Percentiles rank a stretch among this genome's conserved stretches.
phyloP scores from a whole-genome alignment of 2,888 invertebrate genomes.

The Chirona hameri region DNA sequence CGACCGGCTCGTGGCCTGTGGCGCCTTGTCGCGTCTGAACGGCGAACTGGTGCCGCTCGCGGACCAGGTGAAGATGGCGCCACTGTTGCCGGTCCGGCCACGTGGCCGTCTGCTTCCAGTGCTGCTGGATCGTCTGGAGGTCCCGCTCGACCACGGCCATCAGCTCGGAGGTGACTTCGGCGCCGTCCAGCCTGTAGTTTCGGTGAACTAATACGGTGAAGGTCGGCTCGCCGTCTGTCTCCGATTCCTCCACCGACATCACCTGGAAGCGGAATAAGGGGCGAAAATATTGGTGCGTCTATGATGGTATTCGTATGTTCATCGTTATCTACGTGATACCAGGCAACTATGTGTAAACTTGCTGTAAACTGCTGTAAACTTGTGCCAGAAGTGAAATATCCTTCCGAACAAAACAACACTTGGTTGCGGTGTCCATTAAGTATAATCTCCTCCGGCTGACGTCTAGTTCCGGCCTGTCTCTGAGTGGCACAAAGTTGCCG shows the following conservation, averaged over 20 bases:
- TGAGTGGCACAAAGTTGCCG: no score
- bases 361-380: no score
- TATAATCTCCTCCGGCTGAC: no score
- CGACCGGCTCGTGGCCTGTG: background rate
- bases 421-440: no score
- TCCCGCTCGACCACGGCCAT: background rate
- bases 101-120: background rate
- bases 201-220: background rate
- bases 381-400: no score
- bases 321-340: no score
- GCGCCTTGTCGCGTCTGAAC: background rate
- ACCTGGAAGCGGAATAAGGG: background rate
- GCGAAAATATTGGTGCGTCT: no score
- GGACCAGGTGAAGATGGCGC: background rate
- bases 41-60: conserved; percentile 7
- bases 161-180: background rate
- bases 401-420: no score
- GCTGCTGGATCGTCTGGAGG: background rate
- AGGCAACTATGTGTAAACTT: no score
- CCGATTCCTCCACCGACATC: background rate
- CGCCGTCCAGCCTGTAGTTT: background rate
- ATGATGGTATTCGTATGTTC: no score
- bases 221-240: background rate
- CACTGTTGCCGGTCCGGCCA: background rate
- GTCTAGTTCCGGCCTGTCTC: no score